Conservation (phyloP, 1,140 invertebrate genomes). For the Pectinophora gossypiella region DNA sequence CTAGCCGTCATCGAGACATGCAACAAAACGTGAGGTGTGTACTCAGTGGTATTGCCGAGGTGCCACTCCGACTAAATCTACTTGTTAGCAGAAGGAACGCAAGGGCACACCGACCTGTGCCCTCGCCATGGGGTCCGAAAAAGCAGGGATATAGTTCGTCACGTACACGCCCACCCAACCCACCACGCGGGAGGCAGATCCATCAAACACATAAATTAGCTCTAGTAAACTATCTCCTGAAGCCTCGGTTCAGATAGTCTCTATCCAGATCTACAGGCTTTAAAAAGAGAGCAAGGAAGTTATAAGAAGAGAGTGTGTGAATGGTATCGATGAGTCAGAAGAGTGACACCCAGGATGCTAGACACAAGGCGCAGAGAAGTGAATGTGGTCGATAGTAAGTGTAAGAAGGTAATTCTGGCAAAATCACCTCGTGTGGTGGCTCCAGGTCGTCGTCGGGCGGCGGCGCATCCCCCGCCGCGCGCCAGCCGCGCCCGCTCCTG, state of each 20-base stretch:
- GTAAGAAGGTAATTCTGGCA: constrained; percentile 70
- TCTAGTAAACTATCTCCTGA: not conserved
- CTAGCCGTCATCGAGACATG: constrained; percentile 63
- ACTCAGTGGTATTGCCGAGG: constrained; percentile 46
- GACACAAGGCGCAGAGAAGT: constrained; percentile 52
- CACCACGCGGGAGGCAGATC: not conserved
- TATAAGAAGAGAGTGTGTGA: constrained; percentile 5
- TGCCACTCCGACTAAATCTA: constrained; percentile 46
- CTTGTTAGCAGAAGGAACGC: too few species aligned
- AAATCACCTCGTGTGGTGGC: constrained; percentile 68
- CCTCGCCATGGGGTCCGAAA: too few species aligned
- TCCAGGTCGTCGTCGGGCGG: constrained; percentile 59
- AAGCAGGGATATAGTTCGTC: too few species aligned
- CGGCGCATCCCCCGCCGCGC: constrained; percentile 55
- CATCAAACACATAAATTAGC: not conserved
- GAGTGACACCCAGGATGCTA: constrained; percentile 59
- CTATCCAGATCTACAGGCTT: constrained; percentile 12
- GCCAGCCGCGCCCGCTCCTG: constrained; percentile 67
- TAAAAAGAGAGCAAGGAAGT: not conserved
- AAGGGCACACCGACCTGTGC: too few species aligned
- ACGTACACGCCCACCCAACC: too few species aligned
- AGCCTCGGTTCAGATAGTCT: not conserved
- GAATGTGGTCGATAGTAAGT: constrained; percentile 45
- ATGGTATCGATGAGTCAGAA: constrained; percentile 13
- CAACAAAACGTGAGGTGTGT: constrained; percentile 43